Evolutionary conservation across 2,113 vertebrate species (phyloP).

Genomic region (Muscicapa adusta): DNA sequence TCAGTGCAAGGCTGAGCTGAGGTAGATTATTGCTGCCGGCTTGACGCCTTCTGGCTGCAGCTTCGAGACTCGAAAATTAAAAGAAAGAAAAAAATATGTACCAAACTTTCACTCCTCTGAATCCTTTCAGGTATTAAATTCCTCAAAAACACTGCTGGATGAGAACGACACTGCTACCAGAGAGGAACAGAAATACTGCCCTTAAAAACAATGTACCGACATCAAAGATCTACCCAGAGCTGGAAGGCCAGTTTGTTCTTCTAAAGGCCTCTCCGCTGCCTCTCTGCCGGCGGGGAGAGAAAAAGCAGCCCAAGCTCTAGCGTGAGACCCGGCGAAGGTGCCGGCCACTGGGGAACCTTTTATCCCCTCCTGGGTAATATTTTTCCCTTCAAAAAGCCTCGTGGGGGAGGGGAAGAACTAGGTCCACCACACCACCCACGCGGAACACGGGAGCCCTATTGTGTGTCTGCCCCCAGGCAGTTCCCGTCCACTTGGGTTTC

Average conservation of each 20-base stretch:
- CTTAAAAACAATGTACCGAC: neutral
- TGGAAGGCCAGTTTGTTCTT: neutral
- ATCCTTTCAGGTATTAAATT: neutral
- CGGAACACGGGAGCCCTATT: neutral
- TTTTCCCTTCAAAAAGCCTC: neutral
- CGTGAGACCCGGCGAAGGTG: neutral
- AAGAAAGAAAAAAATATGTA: neutral
- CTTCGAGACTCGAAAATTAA: neutral
- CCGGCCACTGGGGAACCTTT: neutral
- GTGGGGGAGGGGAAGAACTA: neutral
- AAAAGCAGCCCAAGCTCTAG: neutral
- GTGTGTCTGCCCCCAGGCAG: neutral
- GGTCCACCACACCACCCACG: neutral
- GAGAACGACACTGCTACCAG: neutral
- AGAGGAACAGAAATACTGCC: neutral
- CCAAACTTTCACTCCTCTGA: neutral
- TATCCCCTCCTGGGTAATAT: neutral
- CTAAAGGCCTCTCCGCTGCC: neutral
- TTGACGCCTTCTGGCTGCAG: conserved; percentile 3
- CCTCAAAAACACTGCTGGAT: neutral
- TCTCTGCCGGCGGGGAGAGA: neutral
- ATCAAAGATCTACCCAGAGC: neutral
- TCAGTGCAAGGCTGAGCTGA: neutral
- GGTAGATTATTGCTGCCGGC: neutral
- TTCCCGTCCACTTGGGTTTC: neutral